These are phyloP conservation scores for Sphaeramia orbicularis DNA, from an alignment of 2,797 vertebrate species.

Conservation along the genomic window DNA sequence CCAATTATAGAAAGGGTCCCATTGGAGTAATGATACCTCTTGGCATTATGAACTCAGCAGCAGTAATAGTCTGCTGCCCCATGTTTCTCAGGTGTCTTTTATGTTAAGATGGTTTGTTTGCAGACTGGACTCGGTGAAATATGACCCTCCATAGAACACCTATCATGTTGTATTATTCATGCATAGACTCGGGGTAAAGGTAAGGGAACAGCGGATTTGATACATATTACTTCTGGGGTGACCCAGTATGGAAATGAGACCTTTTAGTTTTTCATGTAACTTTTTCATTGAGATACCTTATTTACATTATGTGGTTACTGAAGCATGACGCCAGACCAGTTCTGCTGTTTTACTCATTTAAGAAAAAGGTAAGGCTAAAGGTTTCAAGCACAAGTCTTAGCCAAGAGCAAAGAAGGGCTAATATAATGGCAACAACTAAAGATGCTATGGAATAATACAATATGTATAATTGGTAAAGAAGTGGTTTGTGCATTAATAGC, in stretches of 20 bases:
- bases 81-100: conserved; percentile 41
- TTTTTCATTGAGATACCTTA: neutral
- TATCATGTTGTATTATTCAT: conserved; percentile 49
- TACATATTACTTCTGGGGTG: neutral
- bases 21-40: conserved; percentile 29
- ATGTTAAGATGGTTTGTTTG: conserved; percentile 24
- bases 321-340: conserved; percentile 10
- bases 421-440: neutral
- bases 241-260: neutral
- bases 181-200: conserved; percentile 13
- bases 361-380: neutral
- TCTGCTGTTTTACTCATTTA: conserved; percentile 28
- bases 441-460: conserved; percentile 6
- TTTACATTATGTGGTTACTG: conserved; percentile 4
- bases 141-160: conserved; percentile 19
- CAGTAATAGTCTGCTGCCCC: neutral
- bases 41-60: conserved; percentile 25
- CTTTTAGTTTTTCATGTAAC: neutral
- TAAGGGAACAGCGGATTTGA: conserved; percentile 20
- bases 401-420: neutral
- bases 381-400: neutral
- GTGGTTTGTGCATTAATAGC: neutral
- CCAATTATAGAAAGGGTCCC: conserved; percentile 25
- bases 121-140: conserved; percentile 31
- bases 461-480: neutral